Conservation (phyloP, 2,888 invertebrate species). For the Mesoligia furuncula region DNA sequence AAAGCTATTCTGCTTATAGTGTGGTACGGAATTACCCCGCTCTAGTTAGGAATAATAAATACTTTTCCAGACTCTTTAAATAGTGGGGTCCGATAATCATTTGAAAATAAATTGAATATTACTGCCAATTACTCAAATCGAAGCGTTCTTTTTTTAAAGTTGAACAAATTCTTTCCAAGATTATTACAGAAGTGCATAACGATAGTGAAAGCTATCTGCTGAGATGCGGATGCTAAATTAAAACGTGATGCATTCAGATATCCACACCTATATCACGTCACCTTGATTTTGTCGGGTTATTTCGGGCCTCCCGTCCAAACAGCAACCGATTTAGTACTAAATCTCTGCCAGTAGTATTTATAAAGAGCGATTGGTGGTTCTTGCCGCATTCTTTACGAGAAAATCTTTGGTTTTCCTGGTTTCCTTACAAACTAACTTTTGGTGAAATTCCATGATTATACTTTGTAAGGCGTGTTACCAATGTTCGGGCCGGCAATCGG, state of each 20-base stretch:
- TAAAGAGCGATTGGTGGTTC: slow-evolving; percentile 40
- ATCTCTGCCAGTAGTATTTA: slow-evolving; percentile 63
- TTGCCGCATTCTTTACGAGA: slow-evolving; percentile 36
- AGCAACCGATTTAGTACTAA: slow-evolving; percentile 53
- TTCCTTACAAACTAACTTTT: not conserved
- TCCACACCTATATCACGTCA: slow-evolving; percentile 53
- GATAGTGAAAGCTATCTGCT: not conserved
- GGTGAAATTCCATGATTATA: not conserved
- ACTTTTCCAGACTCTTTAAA: not conserved
- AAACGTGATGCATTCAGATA: slow-evolving; percentile 35
- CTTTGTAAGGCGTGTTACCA: not conserved
- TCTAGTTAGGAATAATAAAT: not conserved
- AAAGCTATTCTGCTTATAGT: no score
- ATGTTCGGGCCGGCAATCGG: not conserved
- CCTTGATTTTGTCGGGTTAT: slow-evolving; percentile 73
- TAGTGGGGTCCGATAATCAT: not conserved
- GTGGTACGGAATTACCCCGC: no score
- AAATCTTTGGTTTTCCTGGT: slow-evolving; percentile 9
- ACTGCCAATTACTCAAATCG: not conserved
- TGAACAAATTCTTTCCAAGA: not conserved
- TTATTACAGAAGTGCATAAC: not conserved
- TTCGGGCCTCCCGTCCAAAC: slow-evolving; percentile 64
- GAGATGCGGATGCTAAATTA: slow-evolving; percentile 27
- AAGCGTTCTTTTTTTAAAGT: not conserved
- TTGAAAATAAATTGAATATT: not conserved